Evolutionary conservation across 2,888 invertebrate species (phyloP).

Genomic region (Apamea sordens): DNA sequence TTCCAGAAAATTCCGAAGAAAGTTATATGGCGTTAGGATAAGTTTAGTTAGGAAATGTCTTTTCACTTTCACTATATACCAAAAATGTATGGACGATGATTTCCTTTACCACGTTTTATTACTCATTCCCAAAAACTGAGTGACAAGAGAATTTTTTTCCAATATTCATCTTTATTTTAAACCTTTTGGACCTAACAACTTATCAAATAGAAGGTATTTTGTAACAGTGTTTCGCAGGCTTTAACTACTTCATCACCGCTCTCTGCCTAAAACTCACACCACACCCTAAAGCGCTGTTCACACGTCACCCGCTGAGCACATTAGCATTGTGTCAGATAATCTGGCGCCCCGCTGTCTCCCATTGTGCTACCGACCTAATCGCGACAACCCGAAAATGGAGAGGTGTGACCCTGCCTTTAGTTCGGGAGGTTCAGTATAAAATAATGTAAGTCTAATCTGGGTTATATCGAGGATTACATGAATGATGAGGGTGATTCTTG

Average conservation of each 20-base stretch:
- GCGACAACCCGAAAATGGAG: constrained; percentile 64
- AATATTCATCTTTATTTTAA: too few relatives aligned
- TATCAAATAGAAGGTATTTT: too few relatives aligned
- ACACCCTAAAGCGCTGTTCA: constrained; percentile 81
- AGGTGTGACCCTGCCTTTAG: constrained; percentile 42
- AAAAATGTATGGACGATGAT: too few relatives aligned
- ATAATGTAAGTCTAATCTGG: neutral
- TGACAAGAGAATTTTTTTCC: too few relatives aligned
- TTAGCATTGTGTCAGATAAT: constrained; percentile 83
- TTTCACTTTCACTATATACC: too few relatives aligned
- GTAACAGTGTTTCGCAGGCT: too few relatives aligned
- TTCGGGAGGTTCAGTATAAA: constrained; percentile 45
- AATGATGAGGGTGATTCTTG: neutral
- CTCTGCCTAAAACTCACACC: constrained; percentile 61
- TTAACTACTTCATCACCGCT: neutral
- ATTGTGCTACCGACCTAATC: constrained; percentile 87
- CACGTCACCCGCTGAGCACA: constrained; percentile 85
- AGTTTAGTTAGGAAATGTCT: too few relatives aligned
- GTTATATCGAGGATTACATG: neutral
- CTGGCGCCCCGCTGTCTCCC: constrained; percentile 89
- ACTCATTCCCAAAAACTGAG: too few relatives aligned
- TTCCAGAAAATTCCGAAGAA: too few relatives aligned
- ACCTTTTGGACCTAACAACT: too few relatives aligned
- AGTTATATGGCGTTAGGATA: too few relatives aligned
- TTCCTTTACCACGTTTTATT: too few relatives aligned